Evolutionary conservation across 2,113 vertebrate species (phyloP).

Genomic region (Callocephalon fimbriatum): DNA sequence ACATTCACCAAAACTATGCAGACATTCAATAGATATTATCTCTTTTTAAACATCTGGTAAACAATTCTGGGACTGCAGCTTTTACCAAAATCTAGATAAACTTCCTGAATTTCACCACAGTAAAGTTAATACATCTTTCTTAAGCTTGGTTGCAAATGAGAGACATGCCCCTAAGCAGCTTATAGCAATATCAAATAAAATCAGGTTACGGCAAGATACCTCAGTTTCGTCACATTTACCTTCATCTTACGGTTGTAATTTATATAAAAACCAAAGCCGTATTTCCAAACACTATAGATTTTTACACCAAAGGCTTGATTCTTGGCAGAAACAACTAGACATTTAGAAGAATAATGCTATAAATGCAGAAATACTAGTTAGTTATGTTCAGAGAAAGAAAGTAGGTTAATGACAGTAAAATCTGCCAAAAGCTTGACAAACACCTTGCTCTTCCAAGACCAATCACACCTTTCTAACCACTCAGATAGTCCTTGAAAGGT

Average conservation of each 20-base stretch:
- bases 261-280: not conserved
- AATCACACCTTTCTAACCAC: not conserved
- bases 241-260: not conserved
- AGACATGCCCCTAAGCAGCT: not conserved
- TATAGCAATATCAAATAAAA: not conserved
- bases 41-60: not conserved
- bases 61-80: not conserved
- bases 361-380: conserved; percentile 3
- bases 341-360: not conserved
- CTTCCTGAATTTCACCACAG: not conserved
- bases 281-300: conserved; percentile 20
- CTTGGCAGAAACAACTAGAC: conserved; percentile 9
- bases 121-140: not conserved
- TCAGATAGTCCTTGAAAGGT: not conserved
- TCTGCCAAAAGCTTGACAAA: not conserved
- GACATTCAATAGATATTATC: not conserved
- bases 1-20: not conserved
- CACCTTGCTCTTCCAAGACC: not conserved
- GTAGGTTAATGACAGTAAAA: not conserved
- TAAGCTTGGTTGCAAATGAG: not conserved
- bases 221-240: not conserved
- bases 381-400: not conserved
- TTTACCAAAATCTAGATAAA: not conserved
- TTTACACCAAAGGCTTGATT: conserved; percentile 40
- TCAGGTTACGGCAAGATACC: not conserved